A percentile compares a stretch with the other conserved stretches of the same genome.
These are phyloP conservation scores for Drosophila antonietae DNA, from an alignment of 2,888 invertebrate genomes.

Conservation along the genomic window DNA sequence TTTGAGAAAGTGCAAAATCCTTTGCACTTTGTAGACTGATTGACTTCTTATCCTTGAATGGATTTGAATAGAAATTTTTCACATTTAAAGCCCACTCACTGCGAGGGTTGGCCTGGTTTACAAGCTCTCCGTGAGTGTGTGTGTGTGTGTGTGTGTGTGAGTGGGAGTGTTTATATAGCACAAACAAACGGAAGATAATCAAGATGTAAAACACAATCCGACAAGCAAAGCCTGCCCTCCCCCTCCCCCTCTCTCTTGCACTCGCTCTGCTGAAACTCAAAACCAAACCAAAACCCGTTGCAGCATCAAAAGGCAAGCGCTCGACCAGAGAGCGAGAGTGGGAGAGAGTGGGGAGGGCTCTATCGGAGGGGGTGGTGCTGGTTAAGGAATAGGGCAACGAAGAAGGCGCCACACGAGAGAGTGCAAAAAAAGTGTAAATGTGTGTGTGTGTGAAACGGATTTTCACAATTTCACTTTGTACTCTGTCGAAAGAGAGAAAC, in stretches of 20 bases:
- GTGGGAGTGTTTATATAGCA: slow-evolving; percentile 45
- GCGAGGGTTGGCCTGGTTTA: slow-evolving; percentile 21
- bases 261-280: slow-evolving; percentile 68
- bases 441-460: slow-evolving; percentile 62
- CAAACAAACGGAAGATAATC: slow-evolving; percentile 81
- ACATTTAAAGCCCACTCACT: slow-evolving; percentile 16
- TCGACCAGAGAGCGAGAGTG: slow-evolving; percentile 39
- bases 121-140: slow-evolving; percentile 6
- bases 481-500: slow-evolving; percentile 57
- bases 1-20: slow-evolving; percentile 82
- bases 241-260: neutral
- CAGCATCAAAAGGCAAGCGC: slow-evolving; percentile 68
- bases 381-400: slow-evolving; percentile 10
- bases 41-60: slow-evolving; percentile 82
- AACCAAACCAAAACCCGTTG: slow-evolving; percentile 75
- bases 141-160: slow-evolving; percentile 12
- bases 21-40: slow-evolving; percentile 82
- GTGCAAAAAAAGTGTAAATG: slow-evolving; percentile 31
- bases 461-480: slow-evolving; percentile 79
- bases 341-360: neutral
- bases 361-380: too few relatives aligned
- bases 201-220: slow-evolving; percentile 79
- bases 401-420: slow-evolving; percentile 25
- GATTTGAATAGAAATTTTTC: slow-evolving; percentile 79
- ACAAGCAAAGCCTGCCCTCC: slow-evolving; percentile 23